Evolutionary conservation across 2,888 invertebrate genomes (phyloP), one percentile per base, ranked within the genome.

Genomic region (Ectropis crepuscularia): DNA sequence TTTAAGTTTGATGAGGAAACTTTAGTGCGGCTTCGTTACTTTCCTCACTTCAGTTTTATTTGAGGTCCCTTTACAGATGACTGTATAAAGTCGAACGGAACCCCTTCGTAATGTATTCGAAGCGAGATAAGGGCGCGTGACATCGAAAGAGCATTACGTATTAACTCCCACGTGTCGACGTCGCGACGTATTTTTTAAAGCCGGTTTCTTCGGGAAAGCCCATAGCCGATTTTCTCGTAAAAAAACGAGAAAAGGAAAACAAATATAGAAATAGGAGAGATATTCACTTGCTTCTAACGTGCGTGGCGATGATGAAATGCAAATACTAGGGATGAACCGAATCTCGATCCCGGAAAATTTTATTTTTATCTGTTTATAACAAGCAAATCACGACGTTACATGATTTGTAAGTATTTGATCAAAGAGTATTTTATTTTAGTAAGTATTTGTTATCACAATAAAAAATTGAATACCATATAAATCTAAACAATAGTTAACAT

Each of bases 1-100:
- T 70, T 75, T 70, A 71, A 76, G 74, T 74, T 78, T 76, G 61
- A 66, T 65, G 71, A 63, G 69, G 61, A 54, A 72, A 72, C 62
- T 69, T 73, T 65, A 64, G 70, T 67, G 64, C 63, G 65, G 39
- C 51, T 60, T 58, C 58, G 39, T 48, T 47, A 39, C 55, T 47
- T 50, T 50, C 55, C 38, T 43, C 57, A 63, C 60, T 61, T 50
- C 61, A 63, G 57, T 67, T 73, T 67, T 65, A 65, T 65, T 59
- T 48, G 36, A 43, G 46, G 53, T 65, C 58, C 58, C 67, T 48
- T 64, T 64, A 64, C 64, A 60, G 64, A 57, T 53, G 53, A 38
- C 58, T 50, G 59, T 59, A 55, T 59, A 63, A 58, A 54, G 55
- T 54, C 50, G 41, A 54, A 50, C 63, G 59, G 41, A 54, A 50